Conservation (phyloP, 2,113 vertebrate species). For the Thalassarche chlororhynchos region DNA sequence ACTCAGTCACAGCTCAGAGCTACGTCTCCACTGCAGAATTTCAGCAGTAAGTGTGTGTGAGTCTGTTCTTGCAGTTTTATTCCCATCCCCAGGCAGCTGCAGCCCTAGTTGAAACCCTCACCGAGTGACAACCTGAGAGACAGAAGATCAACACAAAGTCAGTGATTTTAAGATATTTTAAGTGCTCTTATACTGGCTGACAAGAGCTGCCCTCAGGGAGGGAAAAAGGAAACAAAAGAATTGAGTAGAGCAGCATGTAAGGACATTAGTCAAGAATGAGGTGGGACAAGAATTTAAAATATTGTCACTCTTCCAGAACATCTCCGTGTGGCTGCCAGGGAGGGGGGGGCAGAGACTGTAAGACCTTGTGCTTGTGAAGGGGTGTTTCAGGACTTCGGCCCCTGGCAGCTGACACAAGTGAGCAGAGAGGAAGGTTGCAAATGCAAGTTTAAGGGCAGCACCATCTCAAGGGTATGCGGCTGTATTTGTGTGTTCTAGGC, state of each 20-base stretch:
- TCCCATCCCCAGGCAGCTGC: neutral
- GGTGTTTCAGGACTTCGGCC: neutral
- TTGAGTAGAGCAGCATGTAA: neutral
- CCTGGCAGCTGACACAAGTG: neutral
- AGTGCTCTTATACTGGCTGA: neutral
- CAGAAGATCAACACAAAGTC: neutral
- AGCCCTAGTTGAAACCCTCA: neutral
- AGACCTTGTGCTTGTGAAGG: neutral
- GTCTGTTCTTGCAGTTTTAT: neutral
- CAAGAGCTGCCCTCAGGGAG: neutral
- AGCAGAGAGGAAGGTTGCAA: neutral
- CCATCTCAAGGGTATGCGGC: neutral
- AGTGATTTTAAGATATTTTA: neutral
- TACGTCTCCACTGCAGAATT: slow-evolving; percentile 40
- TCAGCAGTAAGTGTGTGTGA: slow-evolving; percentile 17
- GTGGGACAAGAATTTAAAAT: neutral
- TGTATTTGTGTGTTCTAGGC: slow-evolving; percentile 34
- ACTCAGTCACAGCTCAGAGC: neutral
- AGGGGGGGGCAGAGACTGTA: neutral
- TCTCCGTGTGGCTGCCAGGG: neutral
- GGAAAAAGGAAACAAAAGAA: neutral
- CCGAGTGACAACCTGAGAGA: neutral
- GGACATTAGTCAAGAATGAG: neutral
- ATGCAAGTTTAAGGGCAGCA: neutral
- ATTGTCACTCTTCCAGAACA: neutral